A percentile compares a stretch with the other conserved stretches of the same genome.
Evolutionary conservation across 2,888 invertebrate species (phyloP).

Genomic region (Thera britannica): DNA sequence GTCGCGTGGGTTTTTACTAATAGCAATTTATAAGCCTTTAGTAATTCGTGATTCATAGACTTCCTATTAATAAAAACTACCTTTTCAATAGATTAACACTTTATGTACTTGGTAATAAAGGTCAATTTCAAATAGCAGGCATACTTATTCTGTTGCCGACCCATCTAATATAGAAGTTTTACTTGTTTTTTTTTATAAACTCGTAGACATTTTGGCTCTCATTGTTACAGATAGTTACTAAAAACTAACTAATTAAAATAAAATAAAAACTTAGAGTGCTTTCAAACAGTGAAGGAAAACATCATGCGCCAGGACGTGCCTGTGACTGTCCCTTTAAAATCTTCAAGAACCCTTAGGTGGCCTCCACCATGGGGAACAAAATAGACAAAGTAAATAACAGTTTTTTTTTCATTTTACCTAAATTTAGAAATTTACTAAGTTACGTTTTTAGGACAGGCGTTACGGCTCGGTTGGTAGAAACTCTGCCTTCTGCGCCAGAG

Average conservation of each 20-base stretch:
- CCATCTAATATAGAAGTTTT: neutral
- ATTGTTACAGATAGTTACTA: neutral
- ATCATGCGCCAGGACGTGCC: too few relatives aligned
- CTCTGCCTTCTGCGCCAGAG: too few relatives aligned
- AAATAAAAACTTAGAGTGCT: too few relatives aligned
- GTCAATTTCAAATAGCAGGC: conserved; percentile 4
- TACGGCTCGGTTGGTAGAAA: too few relatives aligned
- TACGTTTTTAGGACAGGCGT: too few relatives aligned
- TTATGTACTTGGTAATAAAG: neutral
- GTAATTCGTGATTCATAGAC: conserved; percentile 29
- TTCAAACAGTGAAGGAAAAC: too few relatives aligned
- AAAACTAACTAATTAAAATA: neutral
- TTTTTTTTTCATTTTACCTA: too few relatives aligned
- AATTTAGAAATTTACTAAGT: too few relatives aligned
- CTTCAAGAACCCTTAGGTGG: too few relatives aligned
- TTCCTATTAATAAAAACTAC: conserved; percentile 31
- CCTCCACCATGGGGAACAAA: too few relatives aligned
- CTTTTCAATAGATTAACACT: neutral
- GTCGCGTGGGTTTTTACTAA: conserved; percentile 16
- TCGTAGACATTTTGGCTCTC: neutral
- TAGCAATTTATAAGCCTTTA: conserved; percentile 20
- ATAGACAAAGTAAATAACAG: too few relatives aligned
- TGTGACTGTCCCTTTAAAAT: too few relatives aligned
- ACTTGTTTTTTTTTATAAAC: neutral
- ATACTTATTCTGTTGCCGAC: neutral